Evolutionary conservation across 2,797 vertebrate genomes (phyloP), one percentile per base, ranked within the genome.

Genomic region (Monodelphis domestica): DNA sequence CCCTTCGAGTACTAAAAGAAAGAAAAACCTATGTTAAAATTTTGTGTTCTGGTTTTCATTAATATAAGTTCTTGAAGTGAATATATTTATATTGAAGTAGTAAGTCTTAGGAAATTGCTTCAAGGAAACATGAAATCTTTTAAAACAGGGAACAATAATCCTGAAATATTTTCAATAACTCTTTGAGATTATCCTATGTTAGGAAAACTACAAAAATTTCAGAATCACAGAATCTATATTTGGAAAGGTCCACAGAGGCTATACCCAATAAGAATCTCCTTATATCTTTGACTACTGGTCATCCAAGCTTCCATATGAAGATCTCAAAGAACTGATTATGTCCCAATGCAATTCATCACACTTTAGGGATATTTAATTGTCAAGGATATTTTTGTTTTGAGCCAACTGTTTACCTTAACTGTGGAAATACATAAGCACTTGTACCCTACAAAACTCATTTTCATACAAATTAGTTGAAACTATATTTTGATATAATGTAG

Each of bases 101-200:
- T n/a, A 78, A 78, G 38, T 84, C 70, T 50, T 84, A 38, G 70
- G 70, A 84, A 70, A 84, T 50, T 84, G 10, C 70, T 84, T 84
- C 87, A 4, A 94, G 95, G 30, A 91, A 92, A 54, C 88, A 94
- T 92, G 17, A 96, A 96, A 96, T 52, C 10, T 91, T 96, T 96
- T 54, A n/a, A 93, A 91, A 84, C 38, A 38, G n/a, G 6, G 59
- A 93, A 96, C 94, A 95, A 87, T 54, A 95, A 95, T 70, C 89
- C 55, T 91, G 88, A 97, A 94, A 88, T 89, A 90, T 91, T 70
- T 93, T 95, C 91, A 87, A 93, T 93, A 94, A 89, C 94, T 70
- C 87, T 38, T 93, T 92, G 54, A 94, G 57, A 90, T 93, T 94
- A 59, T 89, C 92, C 92, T 90, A 90, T 51, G 57, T 91, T 87